These are phyloP conservation scores for Silurus lanzhouensis DNA, from an alignment of 2,797 vertebrate species.

Conservation along the genomic window DNA sequence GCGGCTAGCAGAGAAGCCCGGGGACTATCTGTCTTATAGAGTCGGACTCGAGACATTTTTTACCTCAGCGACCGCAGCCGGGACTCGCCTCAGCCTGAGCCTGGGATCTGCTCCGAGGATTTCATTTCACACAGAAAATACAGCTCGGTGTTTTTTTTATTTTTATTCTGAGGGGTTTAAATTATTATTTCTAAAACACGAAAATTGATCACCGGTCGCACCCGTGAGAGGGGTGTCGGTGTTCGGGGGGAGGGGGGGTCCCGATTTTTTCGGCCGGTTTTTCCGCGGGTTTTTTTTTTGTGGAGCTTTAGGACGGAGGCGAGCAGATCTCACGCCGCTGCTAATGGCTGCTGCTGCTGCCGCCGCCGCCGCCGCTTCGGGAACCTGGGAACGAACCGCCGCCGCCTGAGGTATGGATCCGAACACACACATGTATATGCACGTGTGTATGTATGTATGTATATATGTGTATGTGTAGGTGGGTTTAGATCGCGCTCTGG, in stretches of 20 bases:
- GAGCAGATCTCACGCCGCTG: conserved; percentile 68
- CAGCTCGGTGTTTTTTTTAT: too few species aligned
- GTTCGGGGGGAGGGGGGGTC: conserved; percentile 60
- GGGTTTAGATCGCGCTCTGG: not conserved
- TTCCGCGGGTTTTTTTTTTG: conserved; percentile 54
- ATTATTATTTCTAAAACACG: conserved; percentile 1
- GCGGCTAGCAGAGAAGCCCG: not conserved
- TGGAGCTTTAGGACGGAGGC: conserved; percentile 70
- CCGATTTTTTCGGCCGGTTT: conserved; percentile 61
- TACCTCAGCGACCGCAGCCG: conserved; percentile 4
- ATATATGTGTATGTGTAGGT: not conserved
- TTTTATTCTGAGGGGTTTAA: not conserved
- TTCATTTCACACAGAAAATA: not conserved
- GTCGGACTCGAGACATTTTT: not conserved
- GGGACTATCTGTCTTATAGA: conserved; percentile 49
- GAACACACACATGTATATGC: not conserved
- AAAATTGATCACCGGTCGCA: conserved; percentile 61
- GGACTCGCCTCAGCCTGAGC: not conserved
- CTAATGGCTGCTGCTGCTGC: conserved; percentile 80
- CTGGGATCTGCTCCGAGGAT: not conserved
- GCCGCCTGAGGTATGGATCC: conserved; percentile 79
- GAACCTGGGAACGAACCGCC: conserved; percentile 76
- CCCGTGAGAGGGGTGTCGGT: conserved; percentile 66
- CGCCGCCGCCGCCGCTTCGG: conserved; percentile 75
- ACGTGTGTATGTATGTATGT: not conserved